Conservation (phyloP, 2,113 vertebrate genomes). For the Misgurnus mizolepis region DNA sequence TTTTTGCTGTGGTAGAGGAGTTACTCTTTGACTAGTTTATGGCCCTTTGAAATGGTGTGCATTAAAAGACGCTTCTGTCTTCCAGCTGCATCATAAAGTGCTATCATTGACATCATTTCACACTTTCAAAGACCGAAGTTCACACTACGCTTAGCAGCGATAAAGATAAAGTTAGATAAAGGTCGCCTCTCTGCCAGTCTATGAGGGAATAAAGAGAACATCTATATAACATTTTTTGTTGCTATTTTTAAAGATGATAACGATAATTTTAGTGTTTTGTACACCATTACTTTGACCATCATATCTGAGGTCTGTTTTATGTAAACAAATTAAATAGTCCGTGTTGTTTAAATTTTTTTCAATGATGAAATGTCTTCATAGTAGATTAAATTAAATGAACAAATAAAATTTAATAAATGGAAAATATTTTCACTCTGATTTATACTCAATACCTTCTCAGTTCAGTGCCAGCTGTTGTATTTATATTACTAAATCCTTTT, state of each 20-base stretch:
- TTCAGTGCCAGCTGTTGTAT: not conserved
- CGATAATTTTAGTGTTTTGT: not conserved
- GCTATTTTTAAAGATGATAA: not conserved
- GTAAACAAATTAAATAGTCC: not conserved
- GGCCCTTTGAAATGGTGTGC: conserved; percentile 62
- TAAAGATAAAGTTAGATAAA: conserved; percentile 63
- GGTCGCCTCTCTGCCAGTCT: conserved; percentile 44
- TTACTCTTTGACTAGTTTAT: conserved; percentile 79
- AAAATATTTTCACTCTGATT: not conserved
- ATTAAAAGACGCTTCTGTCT: conserved; percentile 70
- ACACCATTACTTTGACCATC: not conserved
- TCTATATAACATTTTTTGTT: conserved; percentile 59
- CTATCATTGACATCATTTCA: conserved; percentile 75
- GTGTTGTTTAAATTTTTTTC: not conserved
- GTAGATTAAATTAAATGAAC: not conserved
- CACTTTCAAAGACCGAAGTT: conserved; percentile 73
- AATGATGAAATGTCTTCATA: not conserved
- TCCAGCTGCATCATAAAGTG: conserved; percentile 59
- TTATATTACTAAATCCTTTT: not conserved
- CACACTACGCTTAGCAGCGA: conserved; percentile 63
- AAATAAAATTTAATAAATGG: not conserved
- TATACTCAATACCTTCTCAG: not conserved
- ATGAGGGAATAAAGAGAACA: conserved; percentile 5
- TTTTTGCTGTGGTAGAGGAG: conserved; percentile 55
- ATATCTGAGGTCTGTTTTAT: not conserved